Evolutionary conservation across 2,797 vertebrate species (phyloP).

Genomic region (Sternarchorhynchus goeldii): DNA sequence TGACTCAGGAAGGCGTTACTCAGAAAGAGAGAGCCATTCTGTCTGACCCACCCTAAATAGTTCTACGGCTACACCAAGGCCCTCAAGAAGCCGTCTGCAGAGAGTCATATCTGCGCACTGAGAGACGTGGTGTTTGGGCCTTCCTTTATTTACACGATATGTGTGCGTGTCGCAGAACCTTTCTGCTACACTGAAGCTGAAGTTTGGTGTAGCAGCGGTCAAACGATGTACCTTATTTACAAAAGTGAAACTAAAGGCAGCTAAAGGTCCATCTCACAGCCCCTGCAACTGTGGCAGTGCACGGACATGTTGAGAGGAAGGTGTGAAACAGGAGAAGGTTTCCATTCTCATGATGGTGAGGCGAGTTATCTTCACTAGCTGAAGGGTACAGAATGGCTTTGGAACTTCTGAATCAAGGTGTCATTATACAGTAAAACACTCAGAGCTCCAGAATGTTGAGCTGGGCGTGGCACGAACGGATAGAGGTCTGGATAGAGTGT

Average conservation of each 20-base stretch:
- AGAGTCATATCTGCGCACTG: conserved; percentile 11
- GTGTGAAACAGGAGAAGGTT: neutral
- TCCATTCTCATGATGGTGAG: neutral
- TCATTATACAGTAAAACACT: neutral
- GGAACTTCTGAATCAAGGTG: neutral
- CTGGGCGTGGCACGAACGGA: conserved; percentile 35
- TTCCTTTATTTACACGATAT: neutral
- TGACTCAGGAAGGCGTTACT: conserved; percentile 77
- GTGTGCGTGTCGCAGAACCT: neutral
- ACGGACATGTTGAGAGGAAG: neutral
- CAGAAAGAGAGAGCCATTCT: conserved; percentile 73
- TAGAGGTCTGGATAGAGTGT: no score
- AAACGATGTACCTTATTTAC: neutral
- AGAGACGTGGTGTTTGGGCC: neutral
- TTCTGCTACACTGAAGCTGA: no score
- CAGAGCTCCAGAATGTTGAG: conserved; percentile 15
- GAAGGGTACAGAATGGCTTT: neutral
- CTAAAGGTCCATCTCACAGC: neutral
- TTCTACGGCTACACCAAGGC: conserved; percentile 62
- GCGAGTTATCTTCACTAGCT: neutral
- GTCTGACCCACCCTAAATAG: conserved; percentile 70
- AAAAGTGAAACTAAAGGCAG: neutral
- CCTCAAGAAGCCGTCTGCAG: conserved; percentile 30
- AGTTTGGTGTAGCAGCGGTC: neutral
- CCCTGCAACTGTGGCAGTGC: neutral